Conservation (phyloP, 2,113 vertebrate species). For the Hemichromis elongatus region DNA sequence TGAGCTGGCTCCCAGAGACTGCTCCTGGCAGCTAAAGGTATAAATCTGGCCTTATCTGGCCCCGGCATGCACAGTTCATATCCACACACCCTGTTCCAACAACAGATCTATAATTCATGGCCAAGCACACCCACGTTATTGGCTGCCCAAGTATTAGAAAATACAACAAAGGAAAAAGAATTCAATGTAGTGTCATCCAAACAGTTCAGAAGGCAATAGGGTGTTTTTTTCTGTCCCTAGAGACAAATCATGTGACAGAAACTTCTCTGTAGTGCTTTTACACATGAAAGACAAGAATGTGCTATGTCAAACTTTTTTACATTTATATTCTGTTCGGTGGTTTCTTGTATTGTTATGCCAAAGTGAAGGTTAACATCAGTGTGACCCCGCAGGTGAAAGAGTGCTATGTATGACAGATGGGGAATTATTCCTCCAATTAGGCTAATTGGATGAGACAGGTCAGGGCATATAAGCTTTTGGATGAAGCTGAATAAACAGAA, state of each 20-base stretch:
- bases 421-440: slow-evolving; percentile 70
- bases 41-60: slow-evolving; percentile 81
- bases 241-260: slow-evolving; percentile 41
- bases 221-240: slow-evolving; percentile 25
- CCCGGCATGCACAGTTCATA: slow-evolving; percentile 77
- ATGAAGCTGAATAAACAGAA: slow-evolving; percentile 39
- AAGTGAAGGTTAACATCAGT: slow-evolving; percentile 43
- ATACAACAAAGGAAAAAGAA: slow-evolving; percentile 60
- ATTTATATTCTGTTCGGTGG: slow-evolving; percentile 53
- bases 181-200: slow-evolving; percentile 66
- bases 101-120: slow-evolving; percentile 81
- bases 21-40: slow-evolving; percentile 74
- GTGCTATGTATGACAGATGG: slow-evolving; percentile 50
- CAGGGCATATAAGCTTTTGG: slow-evolving; percentile 42
- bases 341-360: slow-evolving; percentile 28
- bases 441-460: slow-evolving; percentile 61
- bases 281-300: slow-evolving; percentile 1
- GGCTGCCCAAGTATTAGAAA: slow-evolving; percentile 69
- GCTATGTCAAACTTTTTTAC: slow-evolving; percentile 39
- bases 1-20: slow-evolving; percentile 63
- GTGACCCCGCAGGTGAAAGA: slow-evolving; percentile 60
- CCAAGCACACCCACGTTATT: slow-evolving; percentile 71
- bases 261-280: slow-evolving; percentile 46
- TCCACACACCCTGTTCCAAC: slow-evolving; percentile 71
- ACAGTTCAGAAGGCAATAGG: slow-evolving; percentile 55